Evolutionary conservation across 1,140 invertebrate genomes (phyloP), one percentile per base, ranked within the genome.

Genomic region (Drosophila kanapiae): DNA sequence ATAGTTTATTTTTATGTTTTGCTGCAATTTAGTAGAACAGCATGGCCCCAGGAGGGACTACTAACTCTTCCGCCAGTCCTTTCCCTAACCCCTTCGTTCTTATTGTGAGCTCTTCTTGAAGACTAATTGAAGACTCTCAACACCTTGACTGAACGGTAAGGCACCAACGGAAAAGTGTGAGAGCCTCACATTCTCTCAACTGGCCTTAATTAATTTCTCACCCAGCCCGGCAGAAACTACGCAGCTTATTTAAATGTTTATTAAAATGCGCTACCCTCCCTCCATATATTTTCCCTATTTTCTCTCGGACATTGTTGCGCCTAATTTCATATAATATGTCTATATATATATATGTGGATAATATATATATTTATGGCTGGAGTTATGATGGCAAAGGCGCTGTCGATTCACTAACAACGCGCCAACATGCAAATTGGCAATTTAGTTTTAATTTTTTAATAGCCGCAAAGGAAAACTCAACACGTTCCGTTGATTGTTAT

Each of bases 391-490:
- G 70, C 70, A 60, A 60, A 74, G 70, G 38, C 64, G 38, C 70
- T 43, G 60, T 71, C 51, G 47, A 61, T 76, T 71, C 67, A 57
- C 76, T 82, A 82, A 82, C 79, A 78, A 78, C 75, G 69, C 69
- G 62, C 58, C 62, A 64, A 67, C 80, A 82, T 82, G 80, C 80
- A 82, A 82, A 82, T 82, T 69, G 75, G 67, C 76, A 59, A 82
- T 82, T 82, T 68, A 75, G 62, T 60, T 82, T 68, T 82, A 82
- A 82, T 78, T 82, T 82, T 70, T 74, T 78, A 82, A 82, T 82
- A 62, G 79, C 63, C 48, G 7, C 67, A 54, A 81, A 82, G 59
- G 58, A 74, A 77, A 81, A 72, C 49, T 43, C 58, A 82, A 81
- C 70, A 72, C 70, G 70, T 74, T 74, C 54, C 70, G 70, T 74